Evolutionary conservation across 1,140 invertebrate species (phyloP).

Genomic region (Ostrea edulis): DNA sequence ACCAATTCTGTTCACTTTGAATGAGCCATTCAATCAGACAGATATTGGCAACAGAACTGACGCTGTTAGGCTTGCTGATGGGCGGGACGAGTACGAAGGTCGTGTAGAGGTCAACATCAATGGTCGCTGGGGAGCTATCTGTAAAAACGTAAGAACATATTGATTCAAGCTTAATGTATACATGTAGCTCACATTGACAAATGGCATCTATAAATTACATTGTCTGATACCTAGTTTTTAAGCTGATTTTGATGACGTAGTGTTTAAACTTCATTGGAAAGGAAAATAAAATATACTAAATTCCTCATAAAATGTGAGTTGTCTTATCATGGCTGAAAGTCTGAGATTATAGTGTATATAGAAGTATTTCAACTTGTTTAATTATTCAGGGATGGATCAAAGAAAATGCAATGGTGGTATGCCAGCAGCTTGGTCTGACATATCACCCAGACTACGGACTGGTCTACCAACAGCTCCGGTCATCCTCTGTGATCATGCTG

Average conservation of each 20-base stretch:
- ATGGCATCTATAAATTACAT: too few species aligned
- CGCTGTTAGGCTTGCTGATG: conserved; percentile 69
- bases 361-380: background rate
- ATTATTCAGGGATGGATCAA: conserved; percentile 90
- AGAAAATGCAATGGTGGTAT: conserved; percentile 94
- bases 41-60: conserved; percentile 54
- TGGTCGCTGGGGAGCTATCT: conserved; percentile 96
- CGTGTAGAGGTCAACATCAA: conserved; percentile 86
- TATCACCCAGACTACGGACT: conserved; percentile 96
- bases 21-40: conserved; percentile 77
- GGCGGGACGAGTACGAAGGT: conserved; percentile 77
- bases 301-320: too few species aligned
- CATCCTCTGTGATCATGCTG: conserved; percentile 75
- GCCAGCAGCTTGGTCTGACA: conserved; percentile 95
- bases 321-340: too few species aligned
- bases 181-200: too few species aligned
- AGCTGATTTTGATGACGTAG: too few species aligned
- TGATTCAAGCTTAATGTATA: background rate
- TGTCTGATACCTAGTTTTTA: too few species aligned
- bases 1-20: conserved; percentile 63
- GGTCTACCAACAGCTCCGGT: conserved; percentile 77
- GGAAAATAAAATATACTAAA: too few species aligned
- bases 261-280: too few species aligned
- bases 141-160: conserved; percentile 83
- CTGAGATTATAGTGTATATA: too few species aligned